Evolutionary conservation across 64 coral and sea anemone species (phyloP), one percentile per base, ranked within the genome.

Genomic region (Platygyra sinensis): DNA sequence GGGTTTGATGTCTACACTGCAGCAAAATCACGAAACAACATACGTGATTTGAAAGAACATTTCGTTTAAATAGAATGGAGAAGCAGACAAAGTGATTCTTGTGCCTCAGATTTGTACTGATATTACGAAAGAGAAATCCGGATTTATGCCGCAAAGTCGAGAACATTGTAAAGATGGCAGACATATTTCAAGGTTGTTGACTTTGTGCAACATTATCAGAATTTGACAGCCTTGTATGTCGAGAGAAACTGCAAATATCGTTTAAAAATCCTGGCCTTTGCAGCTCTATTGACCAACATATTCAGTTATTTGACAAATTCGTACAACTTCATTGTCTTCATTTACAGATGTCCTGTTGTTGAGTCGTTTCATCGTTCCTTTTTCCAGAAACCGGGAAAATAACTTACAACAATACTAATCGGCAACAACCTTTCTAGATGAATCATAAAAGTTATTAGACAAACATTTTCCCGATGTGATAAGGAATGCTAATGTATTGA

Each of bases 111-210:
- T 69, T 69, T 69, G 65, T 69, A 24, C 65, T 69, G 65, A 39
- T 17, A 50, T 71, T 85, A 52, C 17, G 25, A 24, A 31, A 25
- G 11, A 85, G 18, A 46, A 17, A 85, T 69, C 10, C 5, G 51
- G 14, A 20, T 55, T 39, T 83, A 12, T 83, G 10, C 11, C 29
- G 20, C n/a, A 85, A 85, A 51, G 67, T 25, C 20, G 17, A 85
- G 7, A 29, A 71, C 65, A 85, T 85, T 85, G 36, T 71, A 50
- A 52, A 39, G 38, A 71, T 69, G 81, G 25, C 22, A 85, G 71
- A 84, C 62, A 85, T 85, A 71, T 85, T 85, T 71, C n/a, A 72
- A 50, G 59, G 2, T 80, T 80, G 54, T 80, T 19, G 16, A 60
- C 24, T 62, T 32, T 80, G 3, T 2, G 18, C 28, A 61, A 33